Conservation (phyloP, 1,140 invertebrate species). For the Drosophila pallidifrons region DNA sequence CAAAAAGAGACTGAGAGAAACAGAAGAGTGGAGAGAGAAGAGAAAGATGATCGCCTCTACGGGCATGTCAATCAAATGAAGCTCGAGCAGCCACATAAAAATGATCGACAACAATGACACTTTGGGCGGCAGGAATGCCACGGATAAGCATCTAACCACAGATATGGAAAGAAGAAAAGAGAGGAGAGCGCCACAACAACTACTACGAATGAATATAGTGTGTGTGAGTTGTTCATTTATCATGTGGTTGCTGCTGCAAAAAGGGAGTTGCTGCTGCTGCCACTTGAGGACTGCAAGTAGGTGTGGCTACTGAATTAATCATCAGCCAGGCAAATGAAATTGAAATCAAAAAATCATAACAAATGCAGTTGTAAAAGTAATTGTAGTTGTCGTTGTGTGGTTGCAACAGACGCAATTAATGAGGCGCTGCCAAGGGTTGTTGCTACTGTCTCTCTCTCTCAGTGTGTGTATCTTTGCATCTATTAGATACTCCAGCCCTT, state of each 20-base stretch:
- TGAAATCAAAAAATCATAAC: constrained; percentile 76
- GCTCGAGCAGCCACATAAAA: constrained; percentile 64
- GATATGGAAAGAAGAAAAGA: not conserved
- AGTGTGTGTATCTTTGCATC: constrained; percentile 24
- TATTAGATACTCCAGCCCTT: constrained; percentile 31
- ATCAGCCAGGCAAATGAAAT: constrained; percentile 55
- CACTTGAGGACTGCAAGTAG: constrained; percentile 36
- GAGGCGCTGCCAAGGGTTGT: constrained; percentile 50
- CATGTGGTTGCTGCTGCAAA: constrained; percentile 33
- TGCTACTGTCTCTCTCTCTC: not conserved
- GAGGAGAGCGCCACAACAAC: constrained; percentile 38
- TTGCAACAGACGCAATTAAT: constrained; percentile 64
- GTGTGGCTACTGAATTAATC: constrained; percentile 80
- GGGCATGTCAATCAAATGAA: constrained; percentile 72
- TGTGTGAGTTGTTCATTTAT: constrained; percentile 68
- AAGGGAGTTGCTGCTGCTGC: constrained; percentile 10
- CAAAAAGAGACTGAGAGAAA: constrained; percentile 21
- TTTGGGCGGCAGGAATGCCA: constrained; percentile 82
- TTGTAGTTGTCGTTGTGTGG: constrained; percentile 4
- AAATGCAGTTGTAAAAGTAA: constrained; percentile 50
- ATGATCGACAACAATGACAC: constrained; percentile 82
- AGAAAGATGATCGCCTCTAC: constrained; percentile 61
- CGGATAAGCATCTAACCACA: constrained; percentile 69
- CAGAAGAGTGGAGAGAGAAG: constrained; percentile 45
- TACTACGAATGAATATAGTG: constrained; percentile 1